Evolutionary conservation across 1,140 invertebrate species (phyloP), one percentile per base, ranked within the genome.

Genomic region (Drosophila serrata): DNA sequence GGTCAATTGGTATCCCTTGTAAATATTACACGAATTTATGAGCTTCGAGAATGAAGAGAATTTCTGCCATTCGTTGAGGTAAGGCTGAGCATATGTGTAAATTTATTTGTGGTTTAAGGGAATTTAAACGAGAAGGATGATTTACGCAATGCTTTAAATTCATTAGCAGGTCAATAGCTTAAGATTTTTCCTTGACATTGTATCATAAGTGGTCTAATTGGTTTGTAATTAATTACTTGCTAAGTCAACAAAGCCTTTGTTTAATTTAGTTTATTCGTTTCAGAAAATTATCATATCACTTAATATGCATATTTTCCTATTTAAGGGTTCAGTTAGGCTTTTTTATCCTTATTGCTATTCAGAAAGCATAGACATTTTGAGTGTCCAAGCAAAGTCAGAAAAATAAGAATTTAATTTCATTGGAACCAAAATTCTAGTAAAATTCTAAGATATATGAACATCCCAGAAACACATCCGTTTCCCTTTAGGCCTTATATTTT

Each of bases 1-100:
- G 69, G 69, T 73, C 67, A 73, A 73, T 72, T 59, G 69, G 67
- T 35, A 59, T 59, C 29, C 39, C 29, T 35, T 72, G 35, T 59
- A 57, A 73, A 49, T 59, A 72, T 59, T 49, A 17, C 37, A 49
- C 9, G 27, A 59, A 73, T 73, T 72, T 73, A 72, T 59, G 43
- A 33, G 42, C 49, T 70, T 33, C n/a, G 31, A 45, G 42, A 46
- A 31, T 24, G 29, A 31, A 40, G 15, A 27, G 35, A 6, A 42
- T 42, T 33, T 6, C 15, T 15, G 4, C 12, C 22, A n/a, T 37
- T 39, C 37, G n/a, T 19, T 37, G 42, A 33, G 48, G 65, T 70
- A 33, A 33, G 3, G 8, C 15, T 31, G 15, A 51, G 29, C 29
- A 55, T 11, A 42, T 42, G 37, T n/a, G 1, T 3, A 22, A 9